These are phyloP conservation scores for Listronotus bonariensis DNA, from an alignment of 1,140 invertebrate genomes.

Conservation along the genomic window DNA sequence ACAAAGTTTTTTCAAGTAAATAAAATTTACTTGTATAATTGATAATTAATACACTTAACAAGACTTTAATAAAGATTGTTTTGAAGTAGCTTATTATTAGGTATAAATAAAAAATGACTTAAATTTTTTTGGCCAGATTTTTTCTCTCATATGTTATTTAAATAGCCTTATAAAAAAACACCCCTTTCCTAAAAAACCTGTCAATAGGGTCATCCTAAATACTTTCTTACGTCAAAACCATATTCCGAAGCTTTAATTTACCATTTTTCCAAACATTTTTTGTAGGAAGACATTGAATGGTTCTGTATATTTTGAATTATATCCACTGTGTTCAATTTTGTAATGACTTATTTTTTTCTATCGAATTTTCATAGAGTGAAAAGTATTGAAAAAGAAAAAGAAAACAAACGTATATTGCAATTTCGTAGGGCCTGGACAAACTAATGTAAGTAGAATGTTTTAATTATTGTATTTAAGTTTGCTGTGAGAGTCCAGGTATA, in stretches of 20 bases:
- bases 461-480: slow-evolving; percentile 48
- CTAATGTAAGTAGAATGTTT: slow-evolving; percentile 47
- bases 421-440: slow-evolving; percentile 48
- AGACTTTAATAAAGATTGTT: too few relatives aligned
- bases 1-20: too few relatives aligned
- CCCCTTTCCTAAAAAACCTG: too few relatives aligned
- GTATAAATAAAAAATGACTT: too few relatives aligned
- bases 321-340: slow-evolving; percentile 27
- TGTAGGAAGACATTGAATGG: slow-evolving; percentile 1
- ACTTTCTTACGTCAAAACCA: slow-evolving; percentile 5
- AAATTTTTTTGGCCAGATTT: too few relatives aligned
- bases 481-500: slow-evolving; percentile 50
- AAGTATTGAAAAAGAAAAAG: slow-evolving; percentile 24
- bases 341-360: slow-evolving; percentile 23
- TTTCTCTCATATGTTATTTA: too few relatives aligned
- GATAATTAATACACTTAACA: too few relatives aligned
- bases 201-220: too few relatives aligned
- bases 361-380: slow-evolving; percentile 36
- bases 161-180: too few relatives aligned
- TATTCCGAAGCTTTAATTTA: not conserved
- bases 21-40: too few relatives aligned
- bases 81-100: too few relatives aligned
- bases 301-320: slow-evolving; percentile 29
- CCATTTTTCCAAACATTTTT: slow-evolving; percentile 4
- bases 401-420: slow-evolving; percentile 44